phyloP scores from a whole-genome alignment of 2,797 vertebrate species.

The Macropodus opercularis region DNA sequence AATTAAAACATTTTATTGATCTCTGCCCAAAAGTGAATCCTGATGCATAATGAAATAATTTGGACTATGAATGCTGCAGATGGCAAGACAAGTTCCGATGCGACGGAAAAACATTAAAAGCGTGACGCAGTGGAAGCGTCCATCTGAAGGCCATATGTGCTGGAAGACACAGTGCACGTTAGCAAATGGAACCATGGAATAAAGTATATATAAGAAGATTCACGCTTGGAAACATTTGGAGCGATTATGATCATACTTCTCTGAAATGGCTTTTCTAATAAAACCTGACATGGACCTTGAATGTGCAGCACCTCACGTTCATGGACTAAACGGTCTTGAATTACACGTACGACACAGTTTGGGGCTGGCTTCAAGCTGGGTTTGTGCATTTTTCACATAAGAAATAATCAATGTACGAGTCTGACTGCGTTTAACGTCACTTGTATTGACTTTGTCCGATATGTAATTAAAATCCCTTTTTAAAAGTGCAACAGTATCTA shows the following conservation, averaged over 20 bases:
- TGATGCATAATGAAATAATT: background rate
- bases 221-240: background rate
- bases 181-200: background rate
- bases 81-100: background rate
- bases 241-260: background rate
- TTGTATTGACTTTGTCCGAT: background rate
- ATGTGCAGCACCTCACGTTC: background rate
- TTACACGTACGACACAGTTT: background rate
- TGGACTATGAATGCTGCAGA: background rate
- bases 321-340: background rate
- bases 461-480: constrained; percentile 11
- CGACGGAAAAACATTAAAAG: background rate
- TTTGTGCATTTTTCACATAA: background rate
- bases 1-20: no score
- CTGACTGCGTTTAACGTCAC: background rate
- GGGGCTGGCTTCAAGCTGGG: background rate
- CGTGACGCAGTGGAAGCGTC: background rate
- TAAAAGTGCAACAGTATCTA: constrained; percentile 23
- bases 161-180: background rate
- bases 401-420: background rate
- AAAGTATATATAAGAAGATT: background rate
- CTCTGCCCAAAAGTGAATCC: background rate
- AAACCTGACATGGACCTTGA: background rate
- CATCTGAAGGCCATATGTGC: background rate
- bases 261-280: background rate